Conservation (phyloP, 2,797 vertebrate genomes). For the Coilia nasus region DNA sequence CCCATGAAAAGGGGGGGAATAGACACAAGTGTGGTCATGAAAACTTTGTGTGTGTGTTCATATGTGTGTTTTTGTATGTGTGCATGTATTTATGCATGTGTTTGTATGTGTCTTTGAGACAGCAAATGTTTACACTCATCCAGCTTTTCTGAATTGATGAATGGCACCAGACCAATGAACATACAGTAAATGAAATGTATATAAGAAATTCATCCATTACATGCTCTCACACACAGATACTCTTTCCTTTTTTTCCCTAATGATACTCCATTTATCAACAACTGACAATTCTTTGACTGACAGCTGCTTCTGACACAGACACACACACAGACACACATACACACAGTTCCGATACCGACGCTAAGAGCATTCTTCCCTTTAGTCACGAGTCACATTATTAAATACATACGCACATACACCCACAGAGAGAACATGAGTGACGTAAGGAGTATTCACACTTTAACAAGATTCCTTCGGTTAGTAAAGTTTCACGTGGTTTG, state of each 20-base stretch:
- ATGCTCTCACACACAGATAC: not conserved
- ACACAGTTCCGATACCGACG: not conserved
- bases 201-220: constrained; percentile 3
- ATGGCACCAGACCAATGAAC: constrained; percentile 9
- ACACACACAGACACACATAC: not conserved
- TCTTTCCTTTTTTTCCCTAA: not conserved
- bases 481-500: constrained; percentile 22
- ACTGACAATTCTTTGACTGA: constrained; percentile 9
- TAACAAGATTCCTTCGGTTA: not conserved
- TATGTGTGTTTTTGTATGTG: not conserved
- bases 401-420: constrained; percentile 6
- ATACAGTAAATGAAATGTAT: constrained; percentile 11
- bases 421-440: constrained; percentile 1
- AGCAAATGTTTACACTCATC: not conserved
- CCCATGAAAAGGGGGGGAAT: not conserved
- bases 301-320: not conserved
- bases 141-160: constrained; percentile 1
- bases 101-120: not conserved
- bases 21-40: not conserved
- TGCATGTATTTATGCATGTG: not conserved
- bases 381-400: constrained; percentile 11
- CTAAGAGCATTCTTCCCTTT: not conserved
- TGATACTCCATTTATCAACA: not conserved
- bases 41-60: not conserved
- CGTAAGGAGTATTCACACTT: constrained; percentile 17